Evolutionary conservation across 2,797 vertebrate genomes (phyloP), one percentile per base, ranked within the genome.

Genomic region (Sebastes wilsoni): DNA sequence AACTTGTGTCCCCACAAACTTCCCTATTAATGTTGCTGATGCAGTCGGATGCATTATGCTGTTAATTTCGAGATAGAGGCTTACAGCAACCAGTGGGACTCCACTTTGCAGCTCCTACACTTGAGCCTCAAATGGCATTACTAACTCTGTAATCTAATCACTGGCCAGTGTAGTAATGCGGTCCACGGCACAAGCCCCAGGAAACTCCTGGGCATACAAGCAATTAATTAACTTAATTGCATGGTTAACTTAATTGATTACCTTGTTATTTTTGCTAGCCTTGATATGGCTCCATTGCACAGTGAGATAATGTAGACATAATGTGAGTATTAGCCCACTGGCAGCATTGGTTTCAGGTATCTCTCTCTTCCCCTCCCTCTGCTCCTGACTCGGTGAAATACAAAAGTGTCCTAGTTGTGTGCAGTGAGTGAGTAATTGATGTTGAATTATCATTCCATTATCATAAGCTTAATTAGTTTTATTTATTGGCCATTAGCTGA

Each of bases 151-250:
- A 92, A 92, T 93, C 90, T 91, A 91, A 94, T 94, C 91, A 91
- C 87, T 87, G 92, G 88, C 89, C 92, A 78, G 83, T 84, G 88
- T 87, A 83, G 85, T 81, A 91, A 89, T 84, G 89, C 52, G 77
- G 91, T 85, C 89, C 88, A 88, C 87, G 77, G 88, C 89, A 84
- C 87, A 77, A 88, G 85, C 90, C 83, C 86, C 72, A 49, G 85
- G 90, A 93, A 90, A 92, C 92, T 89, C 90, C 78, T 73, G 89
- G 90, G 94, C 90, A 89, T 93, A 93, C 93, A 92, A 90, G 91
- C 91, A 92, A 95, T 95, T 94, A 92, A 95, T 95, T 94, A 94
- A 90, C 85, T 90, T 94, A 95, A 94, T 93, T 92, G 91, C 91
- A 84, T 87, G 90, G 91, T 94, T 94, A 93, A 86, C 90, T 92